phyloP scores from a whole-genome alignment of 2,888 invertebrate genomes.

The Amphipyra berbera region DNA sequence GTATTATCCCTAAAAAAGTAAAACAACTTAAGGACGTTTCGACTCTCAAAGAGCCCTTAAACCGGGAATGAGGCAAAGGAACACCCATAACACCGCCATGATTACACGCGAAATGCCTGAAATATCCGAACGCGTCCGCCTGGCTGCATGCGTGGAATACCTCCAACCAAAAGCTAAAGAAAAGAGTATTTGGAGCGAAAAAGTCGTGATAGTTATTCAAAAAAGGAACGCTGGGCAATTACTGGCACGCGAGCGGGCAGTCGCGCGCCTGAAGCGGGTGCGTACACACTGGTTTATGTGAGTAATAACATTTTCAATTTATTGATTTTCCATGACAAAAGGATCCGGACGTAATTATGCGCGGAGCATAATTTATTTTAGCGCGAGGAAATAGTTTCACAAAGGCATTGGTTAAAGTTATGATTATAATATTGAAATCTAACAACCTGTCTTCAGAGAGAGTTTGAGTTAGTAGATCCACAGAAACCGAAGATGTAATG shows the following conservation, averaged over 20 bases:
- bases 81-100: conserved; percentile 57
- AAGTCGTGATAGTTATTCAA: conserved; percentile 89
- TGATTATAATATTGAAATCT: too few species aligned
- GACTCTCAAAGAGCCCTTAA: conserved; percentile 56
- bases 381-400: background rate
- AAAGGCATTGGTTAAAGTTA: background rate
- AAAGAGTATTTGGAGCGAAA: conserved; percentile 87
- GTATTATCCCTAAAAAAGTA: conserved; percentile 25
- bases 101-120: conserved; percentile 77
- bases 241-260: conserved; percentile 88
- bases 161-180: conserved; percentile 73
- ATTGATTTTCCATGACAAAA: conserved; percentile 34
- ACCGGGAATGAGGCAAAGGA: conserved; percentile 54
- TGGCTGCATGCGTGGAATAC: conserved; percentile 86
- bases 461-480: too few species aligned
- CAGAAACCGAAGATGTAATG: too few species aligned
- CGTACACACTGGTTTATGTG: conserved; percentile 70
- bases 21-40: conserved; percentile 46
- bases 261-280: conserved; percentile 82
- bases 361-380: conserved; percentile 3
- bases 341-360: conserved; percentile 1
- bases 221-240: conserved; percentile 88
- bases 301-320: conserved; percentile 50
- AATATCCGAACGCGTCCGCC: conserved; percentile 82
- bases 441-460: too few species aligned